Conservation (phyloP, 2,888 invertebrate genomes). For the Drosophila hawaiiensis region DNA sequence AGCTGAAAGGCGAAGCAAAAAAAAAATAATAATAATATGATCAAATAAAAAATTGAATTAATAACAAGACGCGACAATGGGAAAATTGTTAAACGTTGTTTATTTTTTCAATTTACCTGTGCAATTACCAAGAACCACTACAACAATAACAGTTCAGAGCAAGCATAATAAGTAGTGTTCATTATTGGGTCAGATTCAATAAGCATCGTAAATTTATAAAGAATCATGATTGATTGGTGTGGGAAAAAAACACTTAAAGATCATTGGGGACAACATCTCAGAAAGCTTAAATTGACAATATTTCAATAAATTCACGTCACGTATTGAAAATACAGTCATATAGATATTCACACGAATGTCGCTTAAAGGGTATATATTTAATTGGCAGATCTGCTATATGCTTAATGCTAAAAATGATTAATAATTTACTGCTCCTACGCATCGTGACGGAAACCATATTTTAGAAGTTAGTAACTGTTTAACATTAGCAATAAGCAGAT, state of each 20-base stretch:
- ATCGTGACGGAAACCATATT: slow-evolving; percentile 16
- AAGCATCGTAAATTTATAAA: slow-evolving; percentile 10
- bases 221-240: slow-evolving; percentile 31
- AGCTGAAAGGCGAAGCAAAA: slow-evolving; percentile 33
- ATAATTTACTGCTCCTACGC: slow-evolving; percentile 49
- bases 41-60: slow-evolving; percentile 62
- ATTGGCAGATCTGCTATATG: not conserved
- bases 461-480: slow-evolving; percentile 16
- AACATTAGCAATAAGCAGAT: slow-evolving; percentile 29
- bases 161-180: slow-evolving; percentile 23
- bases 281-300: not conserved
- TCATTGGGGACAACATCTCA: not conserved
- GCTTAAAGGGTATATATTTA: not conserved
- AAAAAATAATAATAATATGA: slow-evolving; percentile 6
- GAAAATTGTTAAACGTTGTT: slow-evolving; percentile 60
- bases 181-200: slow-evolving; percentile 37
- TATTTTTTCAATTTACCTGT: slow-evolving; percentile 46
- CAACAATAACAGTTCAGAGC: slow-evolving; percentile 30
- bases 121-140: slow-evolving; percentile 37
- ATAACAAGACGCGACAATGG: slow-evolving; percentile 72
- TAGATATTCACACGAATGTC: not conserved
- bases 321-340: not conserved
- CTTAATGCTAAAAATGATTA: slow-evolving; percentile 29
- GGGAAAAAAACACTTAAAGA: slow-evolving; percentile 33
- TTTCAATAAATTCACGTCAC: not conserved